Base-by-base conservation (phyloP, 2,113 vertebrate genomes). In the Lipophrys pholis region DNA sequence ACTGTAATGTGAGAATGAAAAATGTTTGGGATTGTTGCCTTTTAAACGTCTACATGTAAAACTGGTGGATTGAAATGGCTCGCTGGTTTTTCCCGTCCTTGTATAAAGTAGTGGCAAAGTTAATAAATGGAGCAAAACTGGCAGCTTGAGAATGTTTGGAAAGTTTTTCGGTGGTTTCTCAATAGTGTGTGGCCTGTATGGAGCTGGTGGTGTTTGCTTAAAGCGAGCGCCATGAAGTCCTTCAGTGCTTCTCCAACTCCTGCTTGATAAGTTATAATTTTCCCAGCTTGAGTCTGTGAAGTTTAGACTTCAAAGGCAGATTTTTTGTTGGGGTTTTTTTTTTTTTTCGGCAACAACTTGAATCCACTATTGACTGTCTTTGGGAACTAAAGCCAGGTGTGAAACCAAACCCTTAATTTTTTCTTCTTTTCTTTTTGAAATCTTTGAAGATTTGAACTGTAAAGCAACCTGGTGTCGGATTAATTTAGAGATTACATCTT, bases 21-120 rank as follows among this genome's bases (percentile, higher is more conserved):
- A 71, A 71, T 75, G 61, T 74, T 75, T 60, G 14, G 46, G 5
- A 52, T 55, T 61, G 8, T 45, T 39, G 10, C 5, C 17, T 50
- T 53, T 70, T 12, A 56, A 11, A 59, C 14, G 41, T 39, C 15
- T 10, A 17, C 6, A 49, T 11, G 43, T 1, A 14, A 80, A 73
- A 54, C 78, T 61, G 52, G 57, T 8, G 0, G 36, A 66, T 35
- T 43, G 59, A 50, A 77, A 68, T 61, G 55, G 45, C 81, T 39
- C 16, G 51, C 11, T 74, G 81, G 36, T 73, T 41, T 58, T 60
- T 57, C 55, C 12, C 53, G 50, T 41, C 40, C 21, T 74, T 17
- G 79, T 75, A 80, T 75, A 83, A 87, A 88, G 83, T 73, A 81
- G 59, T 73, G 51, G 2, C 14, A 58, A 56, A 60, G 55, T 62